Base-by-base conservation (phyloP, 2,888 invertebrate genomes). In the Polyploca ridens region DNA sequence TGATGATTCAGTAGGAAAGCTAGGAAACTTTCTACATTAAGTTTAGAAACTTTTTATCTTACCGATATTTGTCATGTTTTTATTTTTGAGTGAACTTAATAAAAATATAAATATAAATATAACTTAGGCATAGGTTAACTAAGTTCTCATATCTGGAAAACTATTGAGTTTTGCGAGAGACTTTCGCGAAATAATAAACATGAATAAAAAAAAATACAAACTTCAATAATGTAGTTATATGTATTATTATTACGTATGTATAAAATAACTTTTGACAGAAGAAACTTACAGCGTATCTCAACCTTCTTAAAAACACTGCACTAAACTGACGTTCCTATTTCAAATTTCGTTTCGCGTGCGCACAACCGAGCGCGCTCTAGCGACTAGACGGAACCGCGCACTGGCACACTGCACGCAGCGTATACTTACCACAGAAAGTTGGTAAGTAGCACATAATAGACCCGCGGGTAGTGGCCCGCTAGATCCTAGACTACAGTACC, bases 321-420 rank as follows among this genome's bases (percentile, higher is more conserved):
- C 38, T n/a, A 16, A 61, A 60, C 27, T 38, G 44, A 61, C 38
- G 41, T 61, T 61, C 27, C 19, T 41, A 19, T 61, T 61, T 41
- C 33, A 61, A 41, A 61, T 41, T 61, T 38, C 41, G 16, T 67
- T 66, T 69, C 78, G 82, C 90, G 90, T 88, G 88, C 87, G 87
- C 81, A 80, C 83, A 66, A 69, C 67, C 73, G 69, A 81, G 79
- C 77, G 86, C 87, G 83, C 78, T 72, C 73, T 74, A 78, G 74
- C 72, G 79, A 89, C 89, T 87, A 82, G 69, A 69, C 67, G 63
- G 41, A 61, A 54, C 54, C 54, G 54, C 54, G 54, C 54, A 54
- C 54, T 54, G 61, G 62, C 60, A 49, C 64, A 65, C 66, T 64
- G 64, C 62, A 68, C 64, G 62, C 64, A 64, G 44, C 62, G 66